These are phyloP conservation scores for Cydia amplana DNA, from an alignment of 1,140 invertebrate species.

Conservation along the genomic window DNA sequence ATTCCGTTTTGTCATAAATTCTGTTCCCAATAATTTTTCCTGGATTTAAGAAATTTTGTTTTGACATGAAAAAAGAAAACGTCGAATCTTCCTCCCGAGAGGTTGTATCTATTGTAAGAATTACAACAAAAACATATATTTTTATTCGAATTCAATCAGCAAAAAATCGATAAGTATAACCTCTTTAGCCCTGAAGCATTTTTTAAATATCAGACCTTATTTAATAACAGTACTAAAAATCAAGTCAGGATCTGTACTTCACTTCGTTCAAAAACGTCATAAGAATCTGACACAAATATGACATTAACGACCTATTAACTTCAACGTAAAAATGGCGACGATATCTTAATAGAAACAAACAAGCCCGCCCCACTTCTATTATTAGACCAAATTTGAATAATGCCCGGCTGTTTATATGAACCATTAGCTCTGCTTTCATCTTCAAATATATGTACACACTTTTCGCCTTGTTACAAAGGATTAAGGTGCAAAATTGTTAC, in stretches of 20 bases:
- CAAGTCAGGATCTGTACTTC: neutral
- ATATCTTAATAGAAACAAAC: slow-evolving; percentile 29
- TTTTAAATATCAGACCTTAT: neutral
- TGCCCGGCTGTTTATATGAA: slow-evolving; percentile 17
- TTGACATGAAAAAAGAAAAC: no score
- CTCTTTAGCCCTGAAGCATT: neutral
- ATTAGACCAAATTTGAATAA: slow-evolving; percentile 25
- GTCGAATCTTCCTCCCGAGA: no score
- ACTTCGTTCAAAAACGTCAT: neutral
- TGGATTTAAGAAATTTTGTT: no score
- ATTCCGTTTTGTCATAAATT: no score
- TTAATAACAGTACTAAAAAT: neutral
- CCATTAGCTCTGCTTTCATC: slow-evolving; percentile 26
- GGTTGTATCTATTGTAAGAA: no score
- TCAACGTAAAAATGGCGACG: neutral
- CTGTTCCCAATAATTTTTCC: no score
- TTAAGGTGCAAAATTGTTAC: slow-evolving; percentile 5
- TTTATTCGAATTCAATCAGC: neutral
- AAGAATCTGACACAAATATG: neutral
- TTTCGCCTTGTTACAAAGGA: neutral
- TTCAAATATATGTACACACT: neutral
- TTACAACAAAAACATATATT: neutral
- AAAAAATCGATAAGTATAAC: neutral
- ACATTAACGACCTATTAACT: slow-evolving; percentile 17
- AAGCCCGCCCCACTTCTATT: slow-evolving; percentile 30